Evolutionary conservation across 1,140 invertebrate genomes (phyloP).

Genomic region (Heterodera schachtii): DNA sequence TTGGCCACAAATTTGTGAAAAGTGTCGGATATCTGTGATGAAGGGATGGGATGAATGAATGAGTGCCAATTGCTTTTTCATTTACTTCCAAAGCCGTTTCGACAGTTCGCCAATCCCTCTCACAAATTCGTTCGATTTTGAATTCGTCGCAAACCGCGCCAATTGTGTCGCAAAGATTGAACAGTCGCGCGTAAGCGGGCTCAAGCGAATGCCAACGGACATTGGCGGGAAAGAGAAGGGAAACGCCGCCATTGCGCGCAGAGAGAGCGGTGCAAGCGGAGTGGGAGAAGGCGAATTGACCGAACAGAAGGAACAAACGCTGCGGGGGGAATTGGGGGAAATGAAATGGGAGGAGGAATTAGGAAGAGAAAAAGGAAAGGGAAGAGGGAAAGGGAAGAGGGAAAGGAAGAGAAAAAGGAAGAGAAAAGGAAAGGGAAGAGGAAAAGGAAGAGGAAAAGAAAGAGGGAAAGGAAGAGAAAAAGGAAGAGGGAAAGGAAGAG

Average conservation of each 20-base stretch:
- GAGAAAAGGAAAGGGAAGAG: too few species aligned
- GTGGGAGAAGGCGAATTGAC: slow-evolving; percentile 4
- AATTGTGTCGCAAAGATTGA: background rate
- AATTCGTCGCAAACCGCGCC: background rate
- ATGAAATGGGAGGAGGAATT: background rate
- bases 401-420: too few species aligned
- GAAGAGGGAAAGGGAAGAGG: too few species aligned
- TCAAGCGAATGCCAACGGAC: background rate
- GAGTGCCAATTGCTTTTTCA: background rate
- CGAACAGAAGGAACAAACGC: background rate
- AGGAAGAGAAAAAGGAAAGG: too few species aligned
- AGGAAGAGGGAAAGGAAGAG: too few species aligned
- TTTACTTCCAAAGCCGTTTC: slow-evolving; percentile 1
- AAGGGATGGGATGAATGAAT: background rate
- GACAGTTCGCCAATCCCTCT: background rate
- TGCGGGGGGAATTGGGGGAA: background rate
- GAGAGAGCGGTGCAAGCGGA: background rate
- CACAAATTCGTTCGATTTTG: background rate
- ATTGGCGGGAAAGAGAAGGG: background rate
- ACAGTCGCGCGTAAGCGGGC: slow-evolving; percentile 7
- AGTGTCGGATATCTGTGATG: background rate
- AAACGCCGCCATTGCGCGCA: background rate
- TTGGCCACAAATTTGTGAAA: slow-evolving; percentile 9
- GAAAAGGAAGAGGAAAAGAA: too few species aligned
- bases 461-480: too few species aligned